phyloP scores from a whole-genome alignment of 2,888 invertebrate genomes.

The Eilema depressum region DNA sequence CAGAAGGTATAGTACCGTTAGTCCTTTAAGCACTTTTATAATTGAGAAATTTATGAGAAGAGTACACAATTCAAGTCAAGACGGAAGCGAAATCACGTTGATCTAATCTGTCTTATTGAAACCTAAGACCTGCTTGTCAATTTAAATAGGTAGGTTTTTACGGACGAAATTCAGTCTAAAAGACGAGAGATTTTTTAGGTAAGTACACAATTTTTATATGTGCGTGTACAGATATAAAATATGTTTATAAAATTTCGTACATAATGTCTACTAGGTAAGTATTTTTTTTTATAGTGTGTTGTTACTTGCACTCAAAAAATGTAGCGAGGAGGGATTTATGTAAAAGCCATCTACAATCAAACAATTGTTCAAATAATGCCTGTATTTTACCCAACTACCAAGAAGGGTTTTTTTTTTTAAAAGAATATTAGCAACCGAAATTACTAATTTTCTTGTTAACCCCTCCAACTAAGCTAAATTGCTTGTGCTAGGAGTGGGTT shows the following conservation, averaged over 20 bases:
- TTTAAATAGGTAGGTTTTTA: no score
- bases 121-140: no score
- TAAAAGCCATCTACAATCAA: not conserved
- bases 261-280: not conserved
- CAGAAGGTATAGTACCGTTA: constrained; percentile 24
- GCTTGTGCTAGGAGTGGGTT: no score
- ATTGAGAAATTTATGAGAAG: not conserved
- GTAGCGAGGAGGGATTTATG: not conserved
- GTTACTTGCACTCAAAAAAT: not conserved
- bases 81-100: not conserved
- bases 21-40: not conserved
- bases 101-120: not conserved
- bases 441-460: no score
- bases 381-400: no score
- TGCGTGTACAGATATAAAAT: no score
- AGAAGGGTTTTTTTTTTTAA: no score
- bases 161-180: not conserved
- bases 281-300: not conserved
- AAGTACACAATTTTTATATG: not conserved
- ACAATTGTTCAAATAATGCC: not conserved
- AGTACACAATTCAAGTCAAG: no score
- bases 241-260: no score
- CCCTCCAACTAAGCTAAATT: no score
- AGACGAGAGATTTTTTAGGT: no score
- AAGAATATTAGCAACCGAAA: no score